phyloP scores from a whole-genome alignment of 2,797 vertebrate species.

The Scomberomorus guttatus region DNA sequence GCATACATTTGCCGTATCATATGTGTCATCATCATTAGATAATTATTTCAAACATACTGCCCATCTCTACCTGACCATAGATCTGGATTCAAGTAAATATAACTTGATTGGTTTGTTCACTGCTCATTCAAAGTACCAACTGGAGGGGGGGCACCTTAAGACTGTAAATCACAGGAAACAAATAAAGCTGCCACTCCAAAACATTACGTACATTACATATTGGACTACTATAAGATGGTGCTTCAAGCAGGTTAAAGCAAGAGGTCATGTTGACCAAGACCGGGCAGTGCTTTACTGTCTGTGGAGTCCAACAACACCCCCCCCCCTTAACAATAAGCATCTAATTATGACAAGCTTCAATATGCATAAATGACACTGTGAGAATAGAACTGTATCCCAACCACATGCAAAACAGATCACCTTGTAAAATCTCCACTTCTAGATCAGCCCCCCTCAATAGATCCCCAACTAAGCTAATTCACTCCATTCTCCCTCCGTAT shows the following conservation, averaged over 20 bases:
- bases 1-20: neutral
- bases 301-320: constrained; percentile 4
- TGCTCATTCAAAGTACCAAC: neutral
- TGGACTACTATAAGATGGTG: neutral
- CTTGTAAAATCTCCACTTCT: constrained; percentile 58
- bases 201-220: fast-evolving
- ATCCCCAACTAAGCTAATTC: constrained; percentile 67
- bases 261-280: neutral
- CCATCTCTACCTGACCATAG: neutral
- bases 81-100: neutral
- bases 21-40: neutral
- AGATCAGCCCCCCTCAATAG: constrained; percentile 32
- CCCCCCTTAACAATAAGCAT: constrained; percentile 1
- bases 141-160: neutral
- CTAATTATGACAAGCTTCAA: constrained; percentile 14
- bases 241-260: neutral
- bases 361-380: neutral
- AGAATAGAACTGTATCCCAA: constrained; percentile 13
- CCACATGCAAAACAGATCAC: constrained; percentile 37
- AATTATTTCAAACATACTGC: neutral
- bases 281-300: neutral
- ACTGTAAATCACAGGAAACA: constrained; percentile 14
- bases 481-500: constrained; percentile 69
- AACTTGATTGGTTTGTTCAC: neutral
- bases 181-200: neutral